A percentile compares a stretch with the other conserved stretches of the same genome.
phyloP scores from a whole-genome alignment of 2,888 invertebrate genomes.

The Metallyticus violacea region DNA sequence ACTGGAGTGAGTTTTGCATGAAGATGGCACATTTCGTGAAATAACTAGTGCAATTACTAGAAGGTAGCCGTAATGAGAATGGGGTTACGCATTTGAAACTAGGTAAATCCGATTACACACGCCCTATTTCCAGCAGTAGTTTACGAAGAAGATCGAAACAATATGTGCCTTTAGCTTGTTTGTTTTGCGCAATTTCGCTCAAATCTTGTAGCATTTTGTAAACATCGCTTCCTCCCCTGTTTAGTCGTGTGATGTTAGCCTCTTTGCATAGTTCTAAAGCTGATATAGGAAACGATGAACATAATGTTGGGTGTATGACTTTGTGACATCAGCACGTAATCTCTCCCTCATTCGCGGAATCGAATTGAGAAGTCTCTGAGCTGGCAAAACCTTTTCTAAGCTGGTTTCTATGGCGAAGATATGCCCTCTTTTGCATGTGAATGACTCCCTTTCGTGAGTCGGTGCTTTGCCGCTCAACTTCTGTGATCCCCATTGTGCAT shows the following conservation, averaged over 20 bases:
- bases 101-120: not conserved
- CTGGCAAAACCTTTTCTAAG: not conserved
- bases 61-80: not conserved
- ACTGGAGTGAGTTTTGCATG: not conserved
- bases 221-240: too few species aligned
- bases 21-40: not conserved
- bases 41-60: not conserved
- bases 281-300: not conserved
- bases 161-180: not conserved
- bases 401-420: not conserved
- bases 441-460: not conserved
- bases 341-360: not conserved
- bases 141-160: not conserved
- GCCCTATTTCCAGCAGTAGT: not conserved
- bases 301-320: too few species aligned
- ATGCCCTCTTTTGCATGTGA: not conserved
- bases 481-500: not conserved
- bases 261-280: not conserved
- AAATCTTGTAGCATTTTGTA: too few species aligned
- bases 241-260: too few species aligned
- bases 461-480: not conserved
- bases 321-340: not conserved
- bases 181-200: not conserved
- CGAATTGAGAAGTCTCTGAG: not conserved
- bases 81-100: not conserved